These are phyloP conservation scores for Cosmopolites sordidus DNA, from an alignment of 2,888 invertebrate genomes.

Conservation along the genomic window DNA sequence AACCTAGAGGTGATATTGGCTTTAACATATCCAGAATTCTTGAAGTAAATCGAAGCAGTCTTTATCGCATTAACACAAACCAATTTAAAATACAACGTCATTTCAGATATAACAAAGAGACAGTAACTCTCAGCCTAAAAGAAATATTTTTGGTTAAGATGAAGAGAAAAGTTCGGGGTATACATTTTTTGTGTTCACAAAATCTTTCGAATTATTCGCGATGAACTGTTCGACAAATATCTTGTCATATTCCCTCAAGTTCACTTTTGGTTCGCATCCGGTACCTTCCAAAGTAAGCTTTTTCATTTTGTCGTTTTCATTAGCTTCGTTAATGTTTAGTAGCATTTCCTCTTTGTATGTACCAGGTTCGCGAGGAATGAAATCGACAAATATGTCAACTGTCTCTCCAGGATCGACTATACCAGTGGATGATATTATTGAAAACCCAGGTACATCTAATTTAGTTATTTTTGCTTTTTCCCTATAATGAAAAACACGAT, in stretches of 20 bases:
- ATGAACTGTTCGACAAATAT: slow-evolving; percentile 60
- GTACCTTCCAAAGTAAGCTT: slow-evolving; percentile 52
- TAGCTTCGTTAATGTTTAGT: slow-evolving; percentile 43
- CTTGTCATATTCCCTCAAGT: slow-evolving; percentile 54
- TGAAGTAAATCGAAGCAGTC: slow-evolving; percentile 41
- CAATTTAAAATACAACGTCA: slow-evolving; percentile 45
- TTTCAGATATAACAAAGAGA: slow-evolving; percentile 43
- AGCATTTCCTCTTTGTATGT: slow-evolving; percentile 42
- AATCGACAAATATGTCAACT: slow-evolving; percentile 42
- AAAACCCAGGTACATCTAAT: slow-evolving; percentile 44
- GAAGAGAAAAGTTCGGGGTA: neutral
- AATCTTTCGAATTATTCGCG: slow-evolving; percentile 53
- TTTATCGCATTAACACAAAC: slow-evolving; percentile 43
- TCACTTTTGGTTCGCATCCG: slow-evolving; percentile 55
- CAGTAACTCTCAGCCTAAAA: slow-evolving; percentile 43
- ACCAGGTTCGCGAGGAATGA: slow-evolving; percentile 41
- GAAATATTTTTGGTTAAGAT: slow-evolving; percentile 18
- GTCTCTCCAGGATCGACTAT: slow-evolving; percentile 40
- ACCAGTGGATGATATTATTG: slow-evolving; percentile 42
- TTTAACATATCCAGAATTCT: slow-evolving; percentile 45
- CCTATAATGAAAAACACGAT: neutral
- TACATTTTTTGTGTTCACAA: slow-evolving; percentile 51
- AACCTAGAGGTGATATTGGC: slow-evolving; percentile 36
- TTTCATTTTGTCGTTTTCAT: slow-evolving; percentile 49
- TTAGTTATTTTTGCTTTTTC: slow-evolving; percentile 31